Base-by-base conservation (phyloP, 92 coral and sea anemone genomes). In the Zoanthus solanderi region DNA sequence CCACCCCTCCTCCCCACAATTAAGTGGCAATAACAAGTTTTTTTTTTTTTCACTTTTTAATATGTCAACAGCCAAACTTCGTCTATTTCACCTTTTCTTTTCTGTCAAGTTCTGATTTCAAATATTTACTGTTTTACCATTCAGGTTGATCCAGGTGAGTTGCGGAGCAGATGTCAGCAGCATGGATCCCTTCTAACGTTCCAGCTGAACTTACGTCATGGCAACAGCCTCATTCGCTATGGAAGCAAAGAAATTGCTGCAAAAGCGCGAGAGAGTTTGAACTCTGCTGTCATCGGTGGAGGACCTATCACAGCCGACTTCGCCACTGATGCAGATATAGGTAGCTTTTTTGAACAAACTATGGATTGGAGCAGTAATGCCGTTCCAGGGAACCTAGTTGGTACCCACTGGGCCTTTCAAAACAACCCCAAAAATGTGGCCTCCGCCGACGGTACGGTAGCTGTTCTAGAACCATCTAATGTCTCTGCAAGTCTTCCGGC, bases 311-410 rank as follows among this genome's bases (percentile, higher is more conserved):
- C 86, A 56, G 99, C 99, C 47, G 98, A 97, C 88, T 97, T 97
- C 66, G 98, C 99, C 31, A 97, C 98, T 32, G 97, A 97, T 86
- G 88, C 97, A 74, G 98, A 97, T 60, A 97, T 97, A 58, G 99
- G 98, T 28, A 93, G 95, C 78, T 97, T 97, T 94, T 97, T 97
- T 76, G 99, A 97, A 76, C 99, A 97, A 87, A 96, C 95, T 18
- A 87, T 93, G 88, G 99, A 97, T 86, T 97, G 99, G 99, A 94
- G 95, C 68, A 84, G 91, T 15, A 91, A 89, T 53, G 91, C 94
- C 13, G 76, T 93, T 48, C 98, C 96, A 15, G 79, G 84, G 29
- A 93, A 91, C 88, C 67, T 88, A 4, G 75, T 86, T 85, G 92
- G 94, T 1, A 95, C 90, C 86, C 96, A 93, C 60, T 95, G 98